phyloP scores from a whole-genome alignment of 2,888 invertebrate genomes.

The Dioctria linearis region DNA sequence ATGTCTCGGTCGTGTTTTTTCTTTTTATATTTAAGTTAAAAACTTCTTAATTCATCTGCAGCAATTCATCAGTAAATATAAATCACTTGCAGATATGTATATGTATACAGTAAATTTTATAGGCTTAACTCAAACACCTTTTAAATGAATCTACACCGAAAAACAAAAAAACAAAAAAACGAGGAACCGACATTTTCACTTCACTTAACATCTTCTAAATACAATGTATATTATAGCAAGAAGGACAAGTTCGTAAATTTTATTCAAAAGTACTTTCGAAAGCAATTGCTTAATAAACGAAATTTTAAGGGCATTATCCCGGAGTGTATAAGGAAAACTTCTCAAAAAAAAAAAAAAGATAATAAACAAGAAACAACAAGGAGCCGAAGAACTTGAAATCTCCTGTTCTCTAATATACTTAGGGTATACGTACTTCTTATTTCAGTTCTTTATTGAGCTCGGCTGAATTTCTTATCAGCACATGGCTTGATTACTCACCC shows the following conservation, averaged over 20 bases:
- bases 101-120: neutral
- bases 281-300: constrained; percentile 47
- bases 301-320: constrained; percentile 41
- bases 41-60: no score
- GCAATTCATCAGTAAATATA: neutral
- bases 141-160: neutral
- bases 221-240: constrained; percentile 1
- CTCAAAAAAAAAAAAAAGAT: constrained; percentile 28
- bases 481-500: constrained; percentile 45
- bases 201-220: constrained; percentile 7
- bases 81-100: neutral
- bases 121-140: neutral
- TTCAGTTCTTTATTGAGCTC: constrained; percentile 45
- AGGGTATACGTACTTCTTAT: constrained; percentile 6
- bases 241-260: constrained; percentile 44
- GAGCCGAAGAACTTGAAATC: neutral
- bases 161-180: neutral
- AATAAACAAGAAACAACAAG: constrained; percentile 40
- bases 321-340: constrained; percentile 19
- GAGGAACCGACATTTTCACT: neutral
- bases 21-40: no score
- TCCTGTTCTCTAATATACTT: constrained; percentile 19
- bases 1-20: no score
- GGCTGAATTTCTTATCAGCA: constrained; percentile 45
- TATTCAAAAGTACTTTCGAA: constrained; percentile 37